Evolutionary conservation across 2,888 invertebrate genomes (phyloP).

Genomic region (Macaria liturata): DNA sequence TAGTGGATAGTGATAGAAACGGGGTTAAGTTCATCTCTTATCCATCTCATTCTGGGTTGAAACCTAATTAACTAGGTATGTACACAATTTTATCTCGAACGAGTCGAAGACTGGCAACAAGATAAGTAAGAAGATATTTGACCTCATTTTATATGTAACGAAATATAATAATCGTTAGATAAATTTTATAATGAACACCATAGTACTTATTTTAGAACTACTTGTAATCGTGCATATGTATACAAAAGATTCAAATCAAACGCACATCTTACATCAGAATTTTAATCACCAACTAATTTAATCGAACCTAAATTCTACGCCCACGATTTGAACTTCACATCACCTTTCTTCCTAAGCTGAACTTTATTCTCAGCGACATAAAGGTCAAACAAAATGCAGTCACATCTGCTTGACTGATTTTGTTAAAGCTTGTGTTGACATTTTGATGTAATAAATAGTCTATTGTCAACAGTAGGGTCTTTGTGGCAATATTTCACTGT

Average conservation of each 20-base stretch:
- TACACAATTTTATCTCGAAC: slow-evolving; percentile 24
- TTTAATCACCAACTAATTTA: background rate
- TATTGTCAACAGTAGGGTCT: slow-evolving; percentile 41
- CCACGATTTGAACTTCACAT: slow-evolving; percentile 16
- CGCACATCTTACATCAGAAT: background rate
- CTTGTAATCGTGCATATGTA: no score
- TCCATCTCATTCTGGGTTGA: slow-evolving; percentile 32
- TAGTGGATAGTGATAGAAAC: slow-evolving; percentile 38
- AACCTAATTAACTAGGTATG: slow-evolving; percentile 21
- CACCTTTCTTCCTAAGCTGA: slow-evolving; percentile 9
- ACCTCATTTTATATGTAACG: no score
- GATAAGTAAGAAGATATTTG: no score
- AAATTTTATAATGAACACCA: no score
- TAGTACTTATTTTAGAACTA: no score
- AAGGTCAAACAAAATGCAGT: slow-evolving; percentile 11
- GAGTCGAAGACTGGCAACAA: background rate
- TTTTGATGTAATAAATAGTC: slow-evolving; percentile 43
- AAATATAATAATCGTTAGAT: no score
- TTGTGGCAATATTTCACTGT: slow-evolving; percentile 39
- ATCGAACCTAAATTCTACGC: slow-evolving; percentile 9
- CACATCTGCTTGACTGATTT: slow-evolving; percentile 18
- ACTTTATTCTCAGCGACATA: slow-evolving; percentile 10
- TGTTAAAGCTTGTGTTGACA: slow-evolving; percentile 38
- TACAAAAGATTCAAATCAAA: no score
- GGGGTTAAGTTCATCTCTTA: slow-evolving; percentile 47